Base-by-base conservation (phyloP, 2,888 invertebrate genomes). In the Luffia ferchaultella region DNA sequence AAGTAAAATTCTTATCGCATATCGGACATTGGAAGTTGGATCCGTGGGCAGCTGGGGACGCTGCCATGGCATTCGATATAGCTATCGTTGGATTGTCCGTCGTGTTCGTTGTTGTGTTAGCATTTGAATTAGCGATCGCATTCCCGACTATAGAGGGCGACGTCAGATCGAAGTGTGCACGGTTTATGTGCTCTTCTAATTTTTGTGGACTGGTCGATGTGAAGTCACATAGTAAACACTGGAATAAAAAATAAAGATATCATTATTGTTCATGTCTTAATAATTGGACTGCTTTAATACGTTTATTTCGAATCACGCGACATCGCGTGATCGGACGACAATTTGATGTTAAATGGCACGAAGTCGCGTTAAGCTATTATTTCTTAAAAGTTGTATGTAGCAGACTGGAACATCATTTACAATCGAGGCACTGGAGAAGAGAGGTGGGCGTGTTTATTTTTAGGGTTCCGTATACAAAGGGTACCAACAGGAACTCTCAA, bases 171-270 rank as follows among this genome's bases (percentile, higher is more conserved):
- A 94, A 93, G 71, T 93, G 93, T 55, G 91, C 90, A 48, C 93
- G 86, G 70, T 94, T 93, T 65, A 93, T 91, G 70, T 94, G 94
- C 69, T 93, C 93, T 65, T 93, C 92, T 56, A 93, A 76, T 62
- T 89, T 88, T 54, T 86, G 79, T 1, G 92, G 90, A 73, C 90
- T 91, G 67, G 88, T 87, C 64, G 91, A 91, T 53, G 86, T 89
- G 64, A 90, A 92, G 61, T 89, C 89, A 73, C 93, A 93, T 71
- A 93, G 85, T 45, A 92, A 90, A 71, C 93, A 93, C 80, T 91
- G 76, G 18, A 83, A 80, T 56, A 53, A 53, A 16, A 18, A 18
- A 2, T 20, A n/a, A 2, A 12, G 12, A 15, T 49, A 44, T n/a
- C 16, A 20, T 43, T 52, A 46, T 17, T 46, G n/a, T n/a, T n/a